These are phyloP conservation scores for Parasteatoda lunata DNA, from an alignment of 2,888 invertebrate genomes.

Conservation along the genomic window DNA sequence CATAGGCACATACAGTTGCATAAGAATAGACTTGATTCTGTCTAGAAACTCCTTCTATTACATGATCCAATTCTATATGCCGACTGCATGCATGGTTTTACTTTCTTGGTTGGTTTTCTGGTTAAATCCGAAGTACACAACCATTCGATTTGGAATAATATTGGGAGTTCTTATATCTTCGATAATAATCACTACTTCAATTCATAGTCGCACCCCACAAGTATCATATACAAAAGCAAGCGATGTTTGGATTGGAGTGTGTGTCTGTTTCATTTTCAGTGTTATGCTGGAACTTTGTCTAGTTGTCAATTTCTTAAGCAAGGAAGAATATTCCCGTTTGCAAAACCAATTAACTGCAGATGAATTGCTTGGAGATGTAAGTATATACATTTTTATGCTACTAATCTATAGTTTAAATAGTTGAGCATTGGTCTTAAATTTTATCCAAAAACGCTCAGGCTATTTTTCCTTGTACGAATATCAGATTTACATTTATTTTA, in stretches of 20 bases:
- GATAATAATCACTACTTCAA: conserved; percentile 94
- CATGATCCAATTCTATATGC: conserved; percentile 98
- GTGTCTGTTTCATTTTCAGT: conserved; percentile 97
- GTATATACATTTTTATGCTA: not conserved
- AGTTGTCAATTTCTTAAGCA: conserved; percentile 96
- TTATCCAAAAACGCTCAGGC: too few relatives aligned
- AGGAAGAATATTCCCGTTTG: conserved; percentile 84
- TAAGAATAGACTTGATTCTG: conserved; percentile 95
- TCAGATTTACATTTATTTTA: too few relatives aligned
- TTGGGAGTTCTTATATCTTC: conserved; percentile 96
- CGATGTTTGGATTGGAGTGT: conserved; percentile 98
- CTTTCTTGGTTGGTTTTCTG: conserved; percentile 98
- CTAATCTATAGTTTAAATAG: not conserved
- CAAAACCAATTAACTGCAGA: conserved; percentile 17
- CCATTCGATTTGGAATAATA: conserved; percentile 93
- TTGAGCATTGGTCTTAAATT: too few relatives aligned
- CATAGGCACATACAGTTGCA: conserved; percentile 97
- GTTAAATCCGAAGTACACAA: conserved; percentile 94
- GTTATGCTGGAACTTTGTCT: conserved; percentile 97
- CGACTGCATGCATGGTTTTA: conserved; percentile 98
- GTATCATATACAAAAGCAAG: conserved; percentile 99
- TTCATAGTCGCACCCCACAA: conserved; percentile 95
- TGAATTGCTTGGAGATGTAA: conserved; percentile 22
- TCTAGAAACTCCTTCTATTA: conserved; percentile 99
- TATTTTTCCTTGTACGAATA: too few relatives aligned